Evolutionary conservation across 2,888 invertebrate species (phyloP).

Genomic region (Lutraria lutraria): DNA sequence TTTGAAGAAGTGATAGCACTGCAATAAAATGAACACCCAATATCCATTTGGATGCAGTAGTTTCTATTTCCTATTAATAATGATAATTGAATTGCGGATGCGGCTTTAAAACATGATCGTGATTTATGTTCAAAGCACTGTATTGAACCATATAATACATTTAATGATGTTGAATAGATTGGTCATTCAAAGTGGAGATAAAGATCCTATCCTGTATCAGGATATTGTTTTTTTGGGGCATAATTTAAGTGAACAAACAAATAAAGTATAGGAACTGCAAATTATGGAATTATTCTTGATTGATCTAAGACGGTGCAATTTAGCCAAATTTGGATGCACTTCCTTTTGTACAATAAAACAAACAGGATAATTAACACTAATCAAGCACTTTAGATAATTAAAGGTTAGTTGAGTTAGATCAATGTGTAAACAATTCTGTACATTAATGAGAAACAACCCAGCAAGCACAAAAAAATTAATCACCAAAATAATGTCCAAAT

Average conservation of each 20-base stretch:
- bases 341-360: slow-evolving; percentile 1
- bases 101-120: not conserved
- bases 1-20: slow-evolving; percentile 46
- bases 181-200: not conserved
- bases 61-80: slow-evolving; percentile 27
- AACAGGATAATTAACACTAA: not conserved
- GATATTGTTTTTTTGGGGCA: not conserved
- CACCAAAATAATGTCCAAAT: not conserved
- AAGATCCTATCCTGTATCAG: not conserved
- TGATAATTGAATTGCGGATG: slow-evolving; percentile 38
- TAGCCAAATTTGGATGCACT: not conserved
- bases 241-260: not conserved
- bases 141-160: not conserved
- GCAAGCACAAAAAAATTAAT: not conserved
- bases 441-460: not conserved
- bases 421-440: not conserved
- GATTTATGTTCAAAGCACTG: slow-evolving; percentile 29
- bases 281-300: not conserved
- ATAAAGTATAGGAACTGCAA: not conserved
- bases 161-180: slow-evolving; percentile 2
- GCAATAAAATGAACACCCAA: slow-evolving; percentile 41
- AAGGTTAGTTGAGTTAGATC: not conserved
- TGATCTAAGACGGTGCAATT: not conserved
- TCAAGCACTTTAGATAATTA: not conserved
- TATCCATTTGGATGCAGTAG: slow-evolving; percentile 27